phyloP scores from a whole-genome alignment of 2,113 vertebrate genomes.

The Indri indri region DNA sequence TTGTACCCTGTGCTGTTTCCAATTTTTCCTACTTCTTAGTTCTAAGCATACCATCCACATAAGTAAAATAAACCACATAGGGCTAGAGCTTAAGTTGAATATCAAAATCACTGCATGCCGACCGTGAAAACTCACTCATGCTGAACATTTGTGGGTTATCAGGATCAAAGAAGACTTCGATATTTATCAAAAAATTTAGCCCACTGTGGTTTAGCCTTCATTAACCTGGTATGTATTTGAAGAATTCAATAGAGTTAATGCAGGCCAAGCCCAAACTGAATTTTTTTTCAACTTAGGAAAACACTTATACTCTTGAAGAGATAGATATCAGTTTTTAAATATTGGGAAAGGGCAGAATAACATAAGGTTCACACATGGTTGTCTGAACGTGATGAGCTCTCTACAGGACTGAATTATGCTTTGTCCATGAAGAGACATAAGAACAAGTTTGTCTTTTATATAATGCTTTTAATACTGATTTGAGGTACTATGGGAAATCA shows the following conservation, averaged over 20 bases:
- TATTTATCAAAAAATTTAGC: slow-evolving; percentile 84
- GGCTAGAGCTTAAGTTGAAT: slow-evolving; percentile 83
- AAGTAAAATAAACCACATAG: slow-evolving; percentile 83
- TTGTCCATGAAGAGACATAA: slow-evolving; percentile 71
- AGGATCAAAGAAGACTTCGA: slow-evolving; percentile 83
- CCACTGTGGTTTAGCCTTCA: slow-evolving; percentile 82
- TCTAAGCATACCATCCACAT: slow-evolving; percentile 80
- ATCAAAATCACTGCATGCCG: slow-evolving; percentile 83
- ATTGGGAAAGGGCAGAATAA: slow-evolving; percentile 84
- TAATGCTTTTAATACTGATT: slow-evolving; percentile 78
- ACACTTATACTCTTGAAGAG: slow-evolving; percentile 84
- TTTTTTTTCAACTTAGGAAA: slow-evolving; percentile 80
- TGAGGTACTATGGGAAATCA: slow-evolving; percentile 75
- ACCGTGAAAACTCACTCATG: slow-evolving; percentile 83
- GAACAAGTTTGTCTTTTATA: slow-evolving; percentile 80
- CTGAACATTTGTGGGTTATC: slow-evolving; percentile 87
- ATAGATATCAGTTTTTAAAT: slow-evolving; percentile 86
- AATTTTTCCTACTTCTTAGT: slow-evolving; percentile 83
- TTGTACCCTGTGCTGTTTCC: slow-evolving; percentile 74
- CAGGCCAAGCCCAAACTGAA: slow-evolving; percentile 77
- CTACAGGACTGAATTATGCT: slow-evolving; percentile 61
- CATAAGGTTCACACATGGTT: slow-evolving; percentile 80
- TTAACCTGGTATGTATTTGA: slow-evolving; percentile 85
- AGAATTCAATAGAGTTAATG: slow-evolving; percentile 82
- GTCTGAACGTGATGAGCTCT: slow-evolving; percentile 69